Evolutionary conservation across 2,113 vertebrate genomes (phyloP).

Genomic region (Xiphophorus hellerii): DNA sequence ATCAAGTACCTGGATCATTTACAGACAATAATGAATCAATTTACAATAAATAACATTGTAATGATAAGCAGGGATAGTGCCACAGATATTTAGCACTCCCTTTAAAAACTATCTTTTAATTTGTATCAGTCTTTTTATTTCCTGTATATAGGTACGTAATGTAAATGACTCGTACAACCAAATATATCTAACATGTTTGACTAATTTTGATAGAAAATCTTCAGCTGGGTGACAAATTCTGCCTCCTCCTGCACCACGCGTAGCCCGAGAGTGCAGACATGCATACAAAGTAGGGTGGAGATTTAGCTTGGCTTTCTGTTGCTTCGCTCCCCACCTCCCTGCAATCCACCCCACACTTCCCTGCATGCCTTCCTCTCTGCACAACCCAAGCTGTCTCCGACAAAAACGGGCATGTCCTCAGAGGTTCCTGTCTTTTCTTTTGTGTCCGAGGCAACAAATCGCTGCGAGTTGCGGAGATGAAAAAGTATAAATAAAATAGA

Average conservation of each 20-base stretch:
- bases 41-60: neutral
- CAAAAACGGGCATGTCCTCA: slow-evolving; percentile 68
- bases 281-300: slow-evolving; percentile 73
- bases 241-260: slow-evolving; percentile 59
- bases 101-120: slow-evolving; percentile 2
- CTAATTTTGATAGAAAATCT: slow-evolving; percentile 60
- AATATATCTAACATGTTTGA: slow-evolving; percentile 60
- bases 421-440: slow-evolving; percentile 51
- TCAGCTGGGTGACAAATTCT: slow-evolving; percentile 68
- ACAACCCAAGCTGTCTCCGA: slow-evolving; percentile 31
- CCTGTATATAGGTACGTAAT: slow-evolving; percentile 31
- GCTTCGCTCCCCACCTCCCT: slow-evolving; percentile 44
- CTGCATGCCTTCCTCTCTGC: slow-evolving; percentile 25
- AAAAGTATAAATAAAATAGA: slow-evolving; percentile 1
- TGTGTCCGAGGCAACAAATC: slow-evolving; percentile 39
- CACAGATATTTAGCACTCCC: neutral
- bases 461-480: slow-evolving; percentile 20
- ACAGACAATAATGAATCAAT: neutral
- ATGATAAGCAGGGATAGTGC: neutral
- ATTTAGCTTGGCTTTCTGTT: slow-evolving; percentile 60
- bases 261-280: slow-evolving; percentile 53
- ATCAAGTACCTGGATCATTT: slow-evolving; percentile 26
- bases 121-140: slow-evolving; percentile 12
- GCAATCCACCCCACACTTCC: slow-evolving; percentile 20
- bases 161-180: slow-evolving; percentile 57